These are phyloP conservation scores for Gallinago nigripennis DNA, from an alignment of 2,797 vertebrate species.

Conservation along the genomic window DNA sequence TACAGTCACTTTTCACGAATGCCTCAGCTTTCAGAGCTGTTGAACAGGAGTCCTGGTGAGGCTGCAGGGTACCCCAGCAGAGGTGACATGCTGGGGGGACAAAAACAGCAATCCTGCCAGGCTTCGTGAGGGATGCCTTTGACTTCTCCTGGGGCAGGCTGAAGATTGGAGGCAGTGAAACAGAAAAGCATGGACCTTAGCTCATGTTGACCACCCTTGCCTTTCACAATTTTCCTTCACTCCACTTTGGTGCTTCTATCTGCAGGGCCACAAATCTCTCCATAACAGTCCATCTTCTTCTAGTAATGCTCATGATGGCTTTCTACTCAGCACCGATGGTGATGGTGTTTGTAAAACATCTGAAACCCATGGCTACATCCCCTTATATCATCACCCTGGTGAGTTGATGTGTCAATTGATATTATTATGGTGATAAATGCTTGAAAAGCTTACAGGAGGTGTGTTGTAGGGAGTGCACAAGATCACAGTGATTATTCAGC, in stretches of 20 bases:
- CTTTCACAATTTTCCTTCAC: not conserved
- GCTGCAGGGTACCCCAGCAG: not conserved
- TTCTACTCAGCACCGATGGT: not conserved
- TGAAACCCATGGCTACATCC: not conserved
- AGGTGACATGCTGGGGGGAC: not conserved
- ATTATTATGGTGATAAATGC: not conserved
- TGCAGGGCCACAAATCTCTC: not conserved
- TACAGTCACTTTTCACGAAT: fast-evolving
- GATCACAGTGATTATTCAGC: not conserved
- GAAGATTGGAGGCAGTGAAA: not conserved
- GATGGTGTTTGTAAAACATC: not conserved
- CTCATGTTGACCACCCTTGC: not conserved
- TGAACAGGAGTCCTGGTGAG: not conserved
- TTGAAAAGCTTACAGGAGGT: not conserved
- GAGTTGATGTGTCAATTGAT: not conserved
- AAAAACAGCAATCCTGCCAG: not conserved
- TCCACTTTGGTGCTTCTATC: not conserved
- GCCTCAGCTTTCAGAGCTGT: not conserved
- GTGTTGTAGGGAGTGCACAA: not conserved
- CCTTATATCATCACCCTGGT: not conserved
- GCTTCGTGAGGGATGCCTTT: not conserved
- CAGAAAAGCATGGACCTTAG: not conserved
- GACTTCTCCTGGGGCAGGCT: not conserved
- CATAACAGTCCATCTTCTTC: not conserved
- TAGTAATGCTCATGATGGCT: not conserved